Percentiles rank a stretch among this genome's conserved stretches.
Evolutionary conservation across 2,888 invertebrate genomes (phyloP).

Genomic region (Eurois occulta): DNA sequence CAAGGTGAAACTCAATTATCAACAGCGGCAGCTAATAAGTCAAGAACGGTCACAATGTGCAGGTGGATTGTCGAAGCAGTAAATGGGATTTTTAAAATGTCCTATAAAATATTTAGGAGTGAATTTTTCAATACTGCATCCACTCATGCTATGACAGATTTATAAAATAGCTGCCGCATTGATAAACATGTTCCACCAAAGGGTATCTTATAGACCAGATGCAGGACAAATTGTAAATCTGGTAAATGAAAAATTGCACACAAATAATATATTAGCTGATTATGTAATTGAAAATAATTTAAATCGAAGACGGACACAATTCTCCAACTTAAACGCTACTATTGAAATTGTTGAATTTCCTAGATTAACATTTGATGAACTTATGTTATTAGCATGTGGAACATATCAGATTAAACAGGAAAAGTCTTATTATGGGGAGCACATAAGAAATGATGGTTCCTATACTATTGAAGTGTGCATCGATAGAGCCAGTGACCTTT

Average conservation of each 20-base stretch:
- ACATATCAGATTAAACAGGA: too few relatives aligned
- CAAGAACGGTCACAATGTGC: constrained; percentile 11
- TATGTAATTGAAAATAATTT: too few relatives aligned
- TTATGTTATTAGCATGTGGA: too few relatives aligned
- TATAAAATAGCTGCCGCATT: constrained; percentile 6
- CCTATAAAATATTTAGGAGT: constrained; percentile 3
- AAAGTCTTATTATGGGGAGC: too few relatives aligned
- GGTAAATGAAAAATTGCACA: constrained; percentile 9
- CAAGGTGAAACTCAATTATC: too few relatives aligned
- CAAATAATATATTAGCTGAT: too few relatives aligned
- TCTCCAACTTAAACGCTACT: constrained; percentile 7
- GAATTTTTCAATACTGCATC: constrained; percentile 17
- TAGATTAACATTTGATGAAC: too few relatives aligned
- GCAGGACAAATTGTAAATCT: constrained; percentile 5
- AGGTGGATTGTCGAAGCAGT: constrained; percentile 13
- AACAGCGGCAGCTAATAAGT: neutral
- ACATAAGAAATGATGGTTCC: too few relatives aligned
- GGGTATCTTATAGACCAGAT: constrained; percentile 3
- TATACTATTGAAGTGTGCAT: too few relatives aligned
- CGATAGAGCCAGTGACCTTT: too few relatives aligned
- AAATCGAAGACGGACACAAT: constrained; percentile 1
- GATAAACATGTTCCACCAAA: constrained; percentile 7
- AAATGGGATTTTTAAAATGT: constrained; percentile 12
- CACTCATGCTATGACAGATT: constrained; percentile 2
- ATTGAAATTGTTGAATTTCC: constrained; percentile 7